A percentile compares a stretch with the other conserved stretches of the same genome.
Conservation (phyloP, 2,888 invertebrate species). For the Nectonema munidae region DNA sequence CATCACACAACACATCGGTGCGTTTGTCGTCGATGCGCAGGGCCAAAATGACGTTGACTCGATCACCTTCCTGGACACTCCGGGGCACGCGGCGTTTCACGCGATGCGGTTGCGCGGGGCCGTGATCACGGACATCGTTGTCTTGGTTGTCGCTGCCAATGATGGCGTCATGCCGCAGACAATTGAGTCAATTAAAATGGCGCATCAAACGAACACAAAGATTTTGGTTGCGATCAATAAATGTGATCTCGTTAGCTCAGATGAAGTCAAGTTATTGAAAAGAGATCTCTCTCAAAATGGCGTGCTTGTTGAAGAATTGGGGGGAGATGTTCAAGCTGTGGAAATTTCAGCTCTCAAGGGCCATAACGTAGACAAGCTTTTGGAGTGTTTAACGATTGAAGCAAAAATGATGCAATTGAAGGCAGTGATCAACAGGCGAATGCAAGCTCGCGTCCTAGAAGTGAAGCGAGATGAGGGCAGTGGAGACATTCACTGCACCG, state of each 20-base stretch:
- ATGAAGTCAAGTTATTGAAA: slow-evolving; percentile 45
- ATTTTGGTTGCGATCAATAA: slow-evolving; percentile 90
- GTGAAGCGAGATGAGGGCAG: slow-evolving; percentile 35
- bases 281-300: slow-evolving; percentile 41
- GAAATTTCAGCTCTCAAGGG: slow-evolving; percentile 55
- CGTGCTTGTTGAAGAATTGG: slow-evolving; percentile 46
- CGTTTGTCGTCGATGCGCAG: too few species aligned
- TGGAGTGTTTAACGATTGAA: slow-evolving; percentile 39
- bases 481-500: slow-evolving; percentile 33
- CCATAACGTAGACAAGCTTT: slow-evolving; percentile 38
- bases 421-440: slow-evolving; percentile 45
- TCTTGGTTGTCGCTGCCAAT: slow-evolving; percentile 83
- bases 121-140: slow-evolving; percentile 60
- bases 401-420: slow-evolving; percentile 49
- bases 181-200: slow-evolving; percentile 52
- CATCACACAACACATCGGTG: slow-evolving; percentile 93
- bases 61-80: slow-evolving; percentile 81
- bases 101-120: slow-evolving; percentile 83
- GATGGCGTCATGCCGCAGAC: slow-evolving; percentile 98
- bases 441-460: slow-evolving; percentile 65
- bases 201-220: slow-evolving; percentile 37
- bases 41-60: too few species aligned
- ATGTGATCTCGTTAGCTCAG: slow-evolving; percentile 59
- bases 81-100: slow-evolving; percentile 84
- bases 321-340: slow-evolving; percentile 64